Conservation (phyloP, 2,888 invertebrate genomes). For the Linnaemya tessellans region DNA sequence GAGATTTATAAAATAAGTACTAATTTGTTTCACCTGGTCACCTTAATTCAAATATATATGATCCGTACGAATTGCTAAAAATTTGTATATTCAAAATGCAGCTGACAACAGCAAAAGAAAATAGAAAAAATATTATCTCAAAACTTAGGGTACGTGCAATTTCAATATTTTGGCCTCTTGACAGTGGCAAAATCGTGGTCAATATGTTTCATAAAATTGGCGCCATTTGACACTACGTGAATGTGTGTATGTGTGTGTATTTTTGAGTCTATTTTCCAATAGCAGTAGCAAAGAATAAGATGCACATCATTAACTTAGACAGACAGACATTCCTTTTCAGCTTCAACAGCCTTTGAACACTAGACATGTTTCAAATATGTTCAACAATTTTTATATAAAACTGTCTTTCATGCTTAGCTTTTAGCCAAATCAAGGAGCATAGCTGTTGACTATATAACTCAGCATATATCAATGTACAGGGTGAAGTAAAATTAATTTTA, state of each 20-base stretch:
- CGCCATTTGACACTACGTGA: constrained; percentile 44
- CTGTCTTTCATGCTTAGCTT: constrained; percentile 1
- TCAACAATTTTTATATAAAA: neutral
- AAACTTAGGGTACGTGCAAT: constrained; percentile 66
- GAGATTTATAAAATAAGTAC: too few relatives aligned
- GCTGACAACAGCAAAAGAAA: constrained; percentile 15
- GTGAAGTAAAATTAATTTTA: too few relatives aligned
- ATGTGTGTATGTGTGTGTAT: too few relatives aligned
- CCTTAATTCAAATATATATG: constrained; percentile 14
- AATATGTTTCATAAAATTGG: constrained; percentile 70
- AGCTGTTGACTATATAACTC: neutral
- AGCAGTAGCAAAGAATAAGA: constrained; percentile 3
- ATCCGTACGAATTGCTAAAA: constrained; percentile 47
- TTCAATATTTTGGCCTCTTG: constrained; percentile 70
- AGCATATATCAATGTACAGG: neutral
- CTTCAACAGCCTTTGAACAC: constrained; percentile 41
- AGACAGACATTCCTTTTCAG: constrained; percentile 45
- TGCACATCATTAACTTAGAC: constrained; percentile 65
- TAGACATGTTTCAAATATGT: constrained; percentile 2
- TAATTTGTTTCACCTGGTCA: constrained; percentile 42
- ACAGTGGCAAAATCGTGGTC: constrained; percentile 69
- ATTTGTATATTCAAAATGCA: constrained; percentile 66
- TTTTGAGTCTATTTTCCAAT: neutral
- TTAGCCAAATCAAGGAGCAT: neutral
- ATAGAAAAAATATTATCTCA: constrained; percentile 49